phyloP scores from a whole-genome alignment of 2,888 invertebrate species.

The Lepetodrilus schrolli region DNA sequence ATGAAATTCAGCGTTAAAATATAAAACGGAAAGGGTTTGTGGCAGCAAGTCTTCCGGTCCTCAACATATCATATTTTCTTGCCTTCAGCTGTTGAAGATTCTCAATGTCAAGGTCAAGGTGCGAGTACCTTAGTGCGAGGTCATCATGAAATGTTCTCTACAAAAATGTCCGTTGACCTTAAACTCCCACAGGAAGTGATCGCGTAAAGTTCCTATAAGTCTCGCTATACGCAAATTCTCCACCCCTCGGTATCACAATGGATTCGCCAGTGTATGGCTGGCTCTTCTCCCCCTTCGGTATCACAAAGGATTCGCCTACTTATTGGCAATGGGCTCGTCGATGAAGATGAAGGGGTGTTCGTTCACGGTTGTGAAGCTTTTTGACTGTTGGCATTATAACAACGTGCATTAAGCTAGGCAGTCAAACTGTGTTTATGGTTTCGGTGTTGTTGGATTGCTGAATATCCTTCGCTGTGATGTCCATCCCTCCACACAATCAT shows the following conservation, averaged over 20 bases:
- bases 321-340: no score
- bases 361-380: no score
- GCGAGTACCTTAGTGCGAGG: not conserved
- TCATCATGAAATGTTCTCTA: not conserved
- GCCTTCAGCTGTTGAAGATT: not conserved
- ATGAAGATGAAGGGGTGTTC: no score
- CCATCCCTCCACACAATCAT: not conserved
- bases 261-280: not conserved
- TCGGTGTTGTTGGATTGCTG: not conserved
- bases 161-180: not conserved
- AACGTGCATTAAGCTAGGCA: not conserved
- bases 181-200: not conserved
- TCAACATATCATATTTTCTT: conserved; percentile 7
- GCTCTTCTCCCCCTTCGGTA: no score
- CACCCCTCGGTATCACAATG: conserved; percentile 17
- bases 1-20: not conserved
- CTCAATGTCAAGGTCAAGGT: not conserved
- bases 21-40: not conserved
- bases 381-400: no score
- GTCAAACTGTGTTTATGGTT: not conserved
- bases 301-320: no score
- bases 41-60: not conserved
- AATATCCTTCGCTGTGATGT: not conserved
- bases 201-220: not conserved
- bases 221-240: not conserved